Evolutionary conservation across 2,888 invertebrate genomes (phyloP).

Genomic region (Rambutsinella grinnellia): DNA sequence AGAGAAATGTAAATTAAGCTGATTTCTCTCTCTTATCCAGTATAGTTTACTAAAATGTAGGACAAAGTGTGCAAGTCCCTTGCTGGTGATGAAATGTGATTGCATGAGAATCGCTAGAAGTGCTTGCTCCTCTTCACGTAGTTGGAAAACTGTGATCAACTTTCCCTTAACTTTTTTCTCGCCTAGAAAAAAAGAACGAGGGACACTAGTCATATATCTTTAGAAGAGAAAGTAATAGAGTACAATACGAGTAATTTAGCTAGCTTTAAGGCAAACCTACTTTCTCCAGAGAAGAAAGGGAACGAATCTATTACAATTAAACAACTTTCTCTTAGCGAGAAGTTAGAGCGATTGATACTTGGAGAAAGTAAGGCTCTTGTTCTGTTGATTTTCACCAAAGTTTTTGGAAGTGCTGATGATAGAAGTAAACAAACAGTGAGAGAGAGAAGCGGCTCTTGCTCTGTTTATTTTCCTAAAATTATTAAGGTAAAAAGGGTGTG

Average conservation of each 20-base stretch:
- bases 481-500: no score
- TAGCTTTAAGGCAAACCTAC: background rate
- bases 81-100: slow-evolving; percentile 41
- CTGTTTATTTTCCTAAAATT: no score
- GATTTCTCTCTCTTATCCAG: no score
- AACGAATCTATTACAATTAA: slow-evolving; percentile 40
- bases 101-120: no score
- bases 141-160: background rate
- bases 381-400: no score
- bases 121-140: background rate
- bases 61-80: background rate
- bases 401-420: no score
- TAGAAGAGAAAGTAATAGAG: background rate
- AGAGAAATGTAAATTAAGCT: background rate
- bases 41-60: background rate
- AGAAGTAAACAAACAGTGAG: no score
- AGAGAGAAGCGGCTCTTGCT: no score
- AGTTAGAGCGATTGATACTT: no score
- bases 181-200: background rate
- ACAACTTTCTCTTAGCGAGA: slow-evolving; percentile 32
- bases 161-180: background rate
- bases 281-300: slow-evolving; percentile 1
- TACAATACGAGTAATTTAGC: background rate
- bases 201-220: background rate
- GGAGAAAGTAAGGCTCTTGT: no score